These are phyloP conservation scores for Pseudotriccus pelzelni DNA, from an alignment of 2,797 vertebrate species.

Conservation along the genomic window DNA sequence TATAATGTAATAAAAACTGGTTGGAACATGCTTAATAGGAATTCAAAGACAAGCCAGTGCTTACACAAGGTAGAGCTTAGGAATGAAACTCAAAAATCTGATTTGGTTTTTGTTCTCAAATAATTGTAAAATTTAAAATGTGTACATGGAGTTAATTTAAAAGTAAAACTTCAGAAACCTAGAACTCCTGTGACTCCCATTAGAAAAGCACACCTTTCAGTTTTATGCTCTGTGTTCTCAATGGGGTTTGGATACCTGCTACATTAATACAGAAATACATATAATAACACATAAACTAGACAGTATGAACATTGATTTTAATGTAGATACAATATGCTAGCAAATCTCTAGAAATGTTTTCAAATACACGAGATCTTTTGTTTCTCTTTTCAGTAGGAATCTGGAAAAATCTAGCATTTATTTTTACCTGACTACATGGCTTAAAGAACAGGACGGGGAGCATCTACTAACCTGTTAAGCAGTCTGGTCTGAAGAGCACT, in stretches of 20 bases:
- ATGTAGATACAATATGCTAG: neutral
- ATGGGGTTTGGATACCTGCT: neutral
- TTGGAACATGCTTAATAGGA: neutral
- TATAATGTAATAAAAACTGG: neutral
- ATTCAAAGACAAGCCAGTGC: neutral
- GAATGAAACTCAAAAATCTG: neutral
- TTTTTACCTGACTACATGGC: neutral
- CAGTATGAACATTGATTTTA: neutral
- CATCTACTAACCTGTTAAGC: neutral
- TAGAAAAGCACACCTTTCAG: neutral
- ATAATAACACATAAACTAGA: neutral
- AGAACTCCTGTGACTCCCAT: neutral
- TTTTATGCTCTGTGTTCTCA: neutral
- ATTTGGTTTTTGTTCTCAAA: neutral
- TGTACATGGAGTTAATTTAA: neutral
- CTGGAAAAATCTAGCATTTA: neutral
- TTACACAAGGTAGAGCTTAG: neutral
- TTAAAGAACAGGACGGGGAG: neutral
- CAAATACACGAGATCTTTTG: accelerated
- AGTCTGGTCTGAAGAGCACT: conserved; percentile 6
- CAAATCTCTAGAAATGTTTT: neutral
- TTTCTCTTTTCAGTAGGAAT: neutral
- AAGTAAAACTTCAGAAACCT: neutral
- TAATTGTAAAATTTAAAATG: neutral
- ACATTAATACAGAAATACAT: neutral